Percentiles rank a stretch among this genome's conserved stretches.
phyloP scores from a whole-genome alignment of 2,797 vertebrate species.

The Bryconaethiops microstoma region DNA sequence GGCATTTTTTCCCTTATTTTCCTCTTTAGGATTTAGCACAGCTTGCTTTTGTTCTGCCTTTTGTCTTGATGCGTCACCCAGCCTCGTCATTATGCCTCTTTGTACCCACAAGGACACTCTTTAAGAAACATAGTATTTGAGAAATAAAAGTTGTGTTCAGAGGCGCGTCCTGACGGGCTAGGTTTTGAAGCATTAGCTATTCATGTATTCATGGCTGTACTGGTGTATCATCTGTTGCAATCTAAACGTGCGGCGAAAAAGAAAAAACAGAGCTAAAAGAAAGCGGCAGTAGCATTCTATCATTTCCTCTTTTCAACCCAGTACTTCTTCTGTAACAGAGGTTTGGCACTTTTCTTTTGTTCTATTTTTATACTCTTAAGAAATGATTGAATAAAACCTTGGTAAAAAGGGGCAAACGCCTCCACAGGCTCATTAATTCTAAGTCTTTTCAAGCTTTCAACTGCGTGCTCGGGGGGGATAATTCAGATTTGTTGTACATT shows the following conservation, averaged over 20 bases:
- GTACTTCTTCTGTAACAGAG: background rate
- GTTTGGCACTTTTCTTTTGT: background rate
- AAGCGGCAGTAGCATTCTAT: background rate
- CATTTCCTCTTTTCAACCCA: background rate
- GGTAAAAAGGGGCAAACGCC: background rate
- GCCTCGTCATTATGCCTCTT: background rate
- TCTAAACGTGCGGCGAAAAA: slow-evolving; percentile 1
- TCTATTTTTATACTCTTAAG: background rate
- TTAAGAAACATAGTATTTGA: slow-evolving; percentile 13
- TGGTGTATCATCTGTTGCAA: slow-evolving; percentile 6
- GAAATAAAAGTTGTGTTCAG: background rate
- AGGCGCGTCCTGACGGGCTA: background rate
- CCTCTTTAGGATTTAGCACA: background rate
- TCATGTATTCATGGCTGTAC: slow-evolving; percentile 15
- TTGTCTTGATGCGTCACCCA: background rate
- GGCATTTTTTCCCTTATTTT: background rate
- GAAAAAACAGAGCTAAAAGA: background rate
- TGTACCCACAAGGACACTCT: background rate
- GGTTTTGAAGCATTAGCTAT: background rate
- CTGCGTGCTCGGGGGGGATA: background rate
- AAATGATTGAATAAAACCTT: slow-evolving; percentile 24
- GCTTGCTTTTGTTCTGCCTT: background rate
- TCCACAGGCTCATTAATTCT: slow-evolving; percentile 18
- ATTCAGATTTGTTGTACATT: slow-evolving; percentile 6
- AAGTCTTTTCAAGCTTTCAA: background rate